Evolutionary conservation across 64 coral and sea anemone species (phyloP).

Genomic region (Actinia tenebrosa): DNA sequence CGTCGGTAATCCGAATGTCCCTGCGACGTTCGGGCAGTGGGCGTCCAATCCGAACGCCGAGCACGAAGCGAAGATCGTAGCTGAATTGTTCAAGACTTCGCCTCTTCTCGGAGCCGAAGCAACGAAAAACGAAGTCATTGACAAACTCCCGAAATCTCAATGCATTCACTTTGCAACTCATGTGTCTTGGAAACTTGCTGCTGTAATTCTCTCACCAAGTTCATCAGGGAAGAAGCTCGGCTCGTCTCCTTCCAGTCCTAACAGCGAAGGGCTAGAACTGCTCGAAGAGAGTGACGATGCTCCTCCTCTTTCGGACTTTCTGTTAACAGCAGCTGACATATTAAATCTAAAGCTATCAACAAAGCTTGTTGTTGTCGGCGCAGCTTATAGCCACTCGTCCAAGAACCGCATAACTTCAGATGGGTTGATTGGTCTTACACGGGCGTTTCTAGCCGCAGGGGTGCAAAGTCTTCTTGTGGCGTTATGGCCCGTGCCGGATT

Average conservation of each 20-base stretch:
- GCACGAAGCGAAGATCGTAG: slow-evolving; percentile 94
- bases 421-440: slow-evolving; percentile 70
- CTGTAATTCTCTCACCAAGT: slow-evolving; percentile 73
- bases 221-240: slow-evolving; percentile 48
- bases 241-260: slow-evolving; percentile 15
- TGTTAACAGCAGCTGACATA: slow-evolving; percentile 89
- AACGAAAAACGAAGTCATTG: slow-evolving; percentile 61
- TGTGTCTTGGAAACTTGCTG: slow-evolving; percentile 93
- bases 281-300: slow-evolving; percentile 57
- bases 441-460: slow-evolving; percentile 81
- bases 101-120: slow-evolving; percentile 70
- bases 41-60: slow-evolving; percentile 82
- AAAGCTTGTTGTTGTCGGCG: slow-evolving; percentile 85
- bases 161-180: slow-evolving; percentile 98
- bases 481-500: slow-evolving; percentile 90
- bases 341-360: slow-evolving; percentile 70
- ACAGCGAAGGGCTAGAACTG: slow-evolving; percentile 56
- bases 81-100: slow-evolving; percentile 80
- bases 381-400: slow-evolving; percentile 73
- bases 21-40: slow-evolving; percentile 82
- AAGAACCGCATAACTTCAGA: slow-evolving; percentile 84
- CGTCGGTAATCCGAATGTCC: slow-evolving; percentile 85
- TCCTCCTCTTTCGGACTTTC: slow-evolving; percentile 81
- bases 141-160: slow-evolving; percentile 55
- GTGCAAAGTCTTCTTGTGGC: slow-evolving; percentile 77